Percentiles rank a stretch among this genome's conserved stretches.
phyloP scores from a whole-genome alignment of 2,888 invertebrate genomes.

The Pollenia angustigena region DNA sequence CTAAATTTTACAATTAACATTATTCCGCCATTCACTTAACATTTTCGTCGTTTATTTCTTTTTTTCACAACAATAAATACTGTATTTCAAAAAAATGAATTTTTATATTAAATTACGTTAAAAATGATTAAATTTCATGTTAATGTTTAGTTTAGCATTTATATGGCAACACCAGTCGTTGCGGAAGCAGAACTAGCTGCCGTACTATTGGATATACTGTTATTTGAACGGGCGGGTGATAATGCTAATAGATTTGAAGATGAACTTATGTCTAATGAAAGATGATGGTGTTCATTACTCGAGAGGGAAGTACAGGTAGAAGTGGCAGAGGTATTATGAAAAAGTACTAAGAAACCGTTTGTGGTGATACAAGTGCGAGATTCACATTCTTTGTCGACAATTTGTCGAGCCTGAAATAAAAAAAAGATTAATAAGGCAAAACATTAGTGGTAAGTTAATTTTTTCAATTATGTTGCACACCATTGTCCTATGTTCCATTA shows the following conservation, averaged over 20 bases:
- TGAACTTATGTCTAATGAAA: slow-evolving; percentile 77
- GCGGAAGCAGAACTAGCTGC: slow-evolving; percentile 62
- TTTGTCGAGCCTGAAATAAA: slow-evolving; percentile 81
- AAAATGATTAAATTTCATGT: slow-evolving; percentile 10
- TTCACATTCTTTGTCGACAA: slow-evolving; percentile 83
- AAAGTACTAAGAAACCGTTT: slow-evolving; percentile 83
- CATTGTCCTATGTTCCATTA: slow-evolving; percentile 88
- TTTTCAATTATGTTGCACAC: slow-evolving; percentile 81
- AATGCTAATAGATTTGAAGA: slow-evolving; percentile 75
- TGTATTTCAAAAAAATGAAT: slow-evolving; percentile 24
- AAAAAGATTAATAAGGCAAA: background rate
- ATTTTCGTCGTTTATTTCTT: slow-evolving; percentile 28
- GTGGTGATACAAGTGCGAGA: slow-evolving; percentile 82
- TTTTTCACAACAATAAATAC: slow-evolving; percentile 65
- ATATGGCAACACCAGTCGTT: slow-evolving; percentile 52
- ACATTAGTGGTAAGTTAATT: background rate
- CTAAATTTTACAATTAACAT: slow-evolving; percentile 30
- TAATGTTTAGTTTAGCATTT: slow-evolving; percentile 32
- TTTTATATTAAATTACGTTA: slow-evolving; percentile 1
- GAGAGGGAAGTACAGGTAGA: slow-evolving; percentile 61
- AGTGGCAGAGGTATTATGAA: slow-evolving; percentile 78
- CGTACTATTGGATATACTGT: slow-evolving; percentile 76
- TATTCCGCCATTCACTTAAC: slow-evolving; percentile 45
- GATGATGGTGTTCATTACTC: slow-evolving; percentile 77
- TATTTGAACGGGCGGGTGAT: slow-evolving; percentile 81